Percentiles rank a stretch among this genome's conserved stretches.
Evolutionary conservation across 2,113 vertebrate genomes (phyloP).

Genomic region (Platysteira castanea): DNA sequence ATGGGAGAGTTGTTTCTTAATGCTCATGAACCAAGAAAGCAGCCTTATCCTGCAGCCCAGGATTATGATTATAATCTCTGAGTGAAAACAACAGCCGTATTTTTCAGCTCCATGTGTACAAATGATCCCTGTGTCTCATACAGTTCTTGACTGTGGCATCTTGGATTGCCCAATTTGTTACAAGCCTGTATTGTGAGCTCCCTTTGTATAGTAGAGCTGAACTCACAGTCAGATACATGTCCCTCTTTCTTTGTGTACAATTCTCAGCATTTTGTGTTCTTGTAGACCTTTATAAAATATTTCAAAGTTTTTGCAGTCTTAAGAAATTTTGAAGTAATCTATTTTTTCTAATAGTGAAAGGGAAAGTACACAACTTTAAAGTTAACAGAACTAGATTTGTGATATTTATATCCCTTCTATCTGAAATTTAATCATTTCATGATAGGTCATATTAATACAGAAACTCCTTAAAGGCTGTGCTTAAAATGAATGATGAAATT

Average conservation of each 20-base stretch:
- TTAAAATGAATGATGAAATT: constrained; percentile 16
- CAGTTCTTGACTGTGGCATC: constrained; percentile 69
- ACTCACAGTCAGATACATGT: constrained; percentile 21
- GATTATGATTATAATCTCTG: constrained; percentile 82
- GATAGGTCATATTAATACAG: not conserved
- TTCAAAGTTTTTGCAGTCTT: not conserved
- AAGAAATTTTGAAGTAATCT: not conserved
- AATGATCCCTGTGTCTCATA: constrained; percentile 71
- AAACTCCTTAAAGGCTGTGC: not conserved
- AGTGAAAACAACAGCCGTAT: constrained; percentile 69
- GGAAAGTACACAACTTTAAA: not conserved
- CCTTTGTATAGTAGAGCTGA: constrained; percentile 34
- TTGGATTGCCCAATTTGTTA: constrained; percentile 83
- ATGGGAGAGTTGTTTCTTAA: constrained; percentile 86
- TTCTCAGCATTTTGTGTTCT: constrained; percentile 15
- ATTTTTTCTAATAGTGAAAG: not conserved
- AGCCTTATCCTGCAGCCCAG: constrained; percentile 74
- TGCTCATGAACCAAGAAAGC: constrained; percentile 78
- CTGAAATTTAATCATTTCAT: constrained; percentile 52
- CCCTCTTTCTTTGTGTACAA: not conserved
- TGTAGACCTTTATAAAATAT: constrained; percentile 33
- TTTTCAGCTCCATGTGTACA: constrained; percentile 72
- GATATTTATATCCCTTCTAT: not conserved
- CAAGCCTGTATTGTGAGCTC: constrained; percentile 79
- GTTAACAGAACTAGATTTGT: not conserved